Evolutionary conservation across 2,113 vertebrate species (phyloP).

Genomic region (Tringa solitaria): DNA sequence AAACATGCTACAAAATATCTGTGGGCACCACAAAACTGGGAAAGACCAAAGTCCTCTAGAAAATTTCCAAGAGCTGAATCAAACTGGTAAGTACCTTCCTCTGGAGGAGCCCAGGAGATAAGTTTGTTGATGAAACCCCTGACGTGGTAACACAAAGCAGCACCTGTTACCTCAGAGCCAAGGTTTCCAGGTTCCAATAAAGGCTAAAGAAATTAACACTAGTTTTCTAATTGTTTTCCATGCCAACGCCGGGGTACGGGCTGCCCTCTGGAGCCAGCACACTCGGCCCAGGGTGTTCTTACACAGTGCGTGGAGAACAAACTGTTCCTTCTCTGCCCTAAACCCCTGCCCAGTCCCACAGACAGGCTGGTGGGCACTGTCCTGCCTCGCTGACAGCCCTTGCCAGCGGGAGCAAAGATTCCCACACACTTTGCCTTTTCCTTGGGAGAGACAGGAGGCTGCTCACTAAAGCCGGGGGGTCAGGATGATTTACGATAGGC

Average conservation of each 20-base stretch:
- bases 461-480: neutral
- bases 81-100: neutral
- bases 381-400: too few species aligned
- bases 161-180: neutral
- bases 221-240: neutral
- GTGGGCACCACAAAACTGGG: neutral
- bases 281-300: neutral
- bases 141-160: neutral
- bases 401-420: neutral
- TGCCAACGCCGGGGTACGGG: neutral
- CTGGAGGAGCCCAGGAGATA: neutral
- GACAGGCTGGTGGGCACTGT: neutral
- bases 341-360: neutral
- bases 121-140: neutral
- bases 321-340: neutral
- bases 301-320: slow-evolving; percentile 29
- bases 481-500: neutral
- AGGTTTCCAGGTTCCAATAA: neutral
- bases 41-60: neutral
- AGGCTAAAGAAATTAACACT: neutral
- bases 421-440: neutral
- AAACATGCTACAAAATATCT: neutral
- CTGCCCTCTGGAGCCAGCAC: slow-evolving; percentile 1
- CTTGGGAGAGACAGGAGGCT: neutral
- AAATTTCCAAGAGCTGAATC: neutral